phyloP scores from a whole-genome alignment of 1,140 invertebrate genomes.

The Orchestia grillus region DNA sequence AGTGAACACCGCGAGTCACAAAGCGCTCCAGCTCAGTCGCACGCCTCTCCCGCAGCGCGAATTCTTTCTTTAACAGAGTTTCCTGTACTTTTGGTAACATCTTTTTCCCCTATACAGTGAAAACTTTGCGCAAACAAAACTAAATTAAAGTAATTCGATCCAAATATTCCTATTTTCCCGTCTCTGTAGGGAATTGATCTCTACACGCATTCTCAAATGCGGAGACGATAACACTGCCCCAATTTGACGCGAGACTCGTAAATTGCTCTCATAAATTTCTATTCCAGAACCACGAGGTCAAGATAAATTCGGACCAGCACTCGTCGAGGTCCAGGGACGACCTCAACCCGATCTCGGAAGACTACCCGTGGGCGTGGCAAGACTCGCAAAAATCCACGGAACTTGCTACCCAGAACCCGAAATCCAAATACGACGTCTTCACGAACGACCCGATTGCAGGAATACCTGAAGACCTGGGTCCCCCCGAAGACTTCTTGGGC shows the following conservation, averaged over 20 bases:
- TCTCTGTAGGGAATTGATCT: background rate
- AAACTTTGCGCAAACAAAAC: background rate
- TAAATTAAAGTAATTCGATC: background rate
- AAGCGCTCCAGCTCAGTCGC: no score
- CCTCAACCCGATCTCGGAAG: slow-evolving; percentile 10
- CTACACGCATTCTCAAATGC: background rate
- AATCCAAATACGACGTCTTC: background rate
- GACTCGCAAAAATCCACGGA: slow-evolving; percentile 21
- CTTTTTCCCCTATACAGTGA: background rate
- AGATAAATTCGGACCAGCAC: background rate
- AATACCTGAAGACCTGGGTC: background rate
- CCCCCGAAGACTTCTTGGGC: background rate
- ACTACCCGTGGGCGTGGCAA: background rate
- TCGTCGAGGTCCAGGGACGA: slow-evolving; percentile 80
- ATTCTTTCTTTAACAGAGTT: no score
- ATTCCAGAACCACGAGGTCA: background rate
- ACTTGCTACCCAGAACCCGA: background rate
- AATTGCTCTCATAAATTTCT: background rate
- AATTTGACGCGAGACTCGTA: background rate
- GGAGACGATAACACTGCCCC: background rate
- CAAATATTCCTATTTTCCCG: background rate
- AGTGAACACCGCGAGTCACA: no score
- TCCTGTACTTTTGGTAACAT: background rate
- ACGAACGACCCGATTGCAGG: slow-evolving; percentile 15
- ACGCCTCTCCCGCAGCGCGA: no score